A percentile compares a stretch with the other conserved stretches of the same genome.
These are phyloP conservation scores for Tridacna crocea DNA, from an alignment of 2,888 invertebrate species.

Conservation along the genomic window DNA sequence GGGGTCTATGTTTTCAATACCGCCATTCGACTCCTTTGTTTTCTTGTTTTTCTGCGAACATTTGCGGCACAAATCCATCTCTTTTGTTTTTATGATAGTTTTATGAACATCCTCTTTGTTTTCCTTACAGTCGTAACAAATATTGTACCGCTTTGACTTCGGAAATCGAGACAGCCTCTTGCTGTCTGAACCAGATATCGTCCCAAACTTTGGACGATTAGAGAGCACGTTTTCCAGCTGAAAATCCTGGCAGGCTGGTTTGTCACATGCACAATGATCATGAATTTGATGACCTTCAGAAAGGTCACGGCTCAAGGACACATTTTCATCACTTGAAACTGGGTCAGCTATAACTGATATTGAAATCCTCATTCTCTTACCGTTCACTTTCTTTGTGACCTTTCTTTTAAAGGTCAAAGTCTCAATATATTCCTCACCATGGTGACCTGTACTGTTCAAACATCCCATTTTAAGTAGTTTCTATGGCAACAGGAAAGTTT, in stretches of 20 bases:
- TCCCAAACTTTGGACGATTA: conserved; percentile 35
- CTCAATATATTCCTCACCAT: conserved; percentile 51
- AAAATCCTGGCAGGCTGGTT: background rate
- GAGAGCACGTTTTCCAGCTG: background rate
- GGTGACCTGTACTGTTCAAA: conserved; percentile 40
- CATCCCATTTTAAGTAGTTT: conserved; percentile 59
- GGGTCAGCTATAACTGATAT: conserved; percentile 59
- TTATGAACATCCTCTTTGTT: conserved; percentile 49
- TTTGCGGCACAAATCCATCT: conserved; percentile 48
- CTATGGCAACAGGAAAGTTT: background rate
- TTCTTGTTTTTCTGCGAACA: conserved; percentile 50
- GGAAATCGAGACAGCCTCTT: conserved; percentile 54
- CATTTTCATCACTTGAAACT: conserved; percentile 44
- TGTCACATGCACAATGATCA: conserved; percentile 18
- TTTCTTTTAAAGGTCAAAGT: conserved; percentile 58
- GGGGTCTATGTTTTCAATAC: background rate
- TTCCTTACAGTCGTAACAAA: conserved; percentile 62
- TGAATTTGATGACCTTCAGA: conserved; percentile 14
- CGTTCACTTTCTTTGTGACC: conserved; percentile 50
- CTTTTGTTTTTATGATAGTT: conserved; percentile 27
- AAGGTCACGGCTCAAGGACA: conserved; percentile 25
- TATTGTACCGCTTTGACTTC: conserved; percentile 62
- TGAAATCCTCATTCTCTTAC: conserved; percentile 55
- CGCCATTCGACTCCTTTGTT: conserved; percentile 3
- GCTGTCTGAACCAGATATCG: conserved; percentile 48